phyloP scores from a whole-genome alignment of 2,797 vertebrate genomes.

The Tokudaia muenninki region DNA sequence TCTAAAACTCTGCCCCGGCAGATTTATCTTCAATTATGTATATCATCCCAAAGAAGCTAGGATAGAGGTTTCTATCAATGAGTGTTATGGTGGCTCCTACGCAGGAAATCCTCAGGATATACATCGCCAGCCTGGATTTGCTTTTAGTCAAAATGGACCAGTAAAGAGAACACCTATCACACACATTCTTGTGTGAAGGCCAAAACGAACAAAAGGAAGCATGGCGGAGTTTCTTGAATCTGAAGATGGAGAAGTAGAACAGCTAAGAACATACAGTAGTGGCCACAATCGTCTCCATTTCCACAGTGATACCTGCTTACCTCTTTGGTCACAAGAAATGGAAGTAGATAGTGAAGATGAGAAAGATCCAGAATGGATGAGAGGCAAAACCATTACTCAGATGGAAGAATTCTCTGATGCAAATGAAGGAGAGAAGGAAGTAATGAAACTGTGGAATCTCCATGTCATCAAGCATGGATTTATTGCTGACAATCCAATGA shows the following conservation, averaged over 20 bases:
- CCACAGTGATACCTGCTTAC: conserved; percentile 99
- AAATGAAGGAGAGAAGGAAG: conserved; percentile 99
- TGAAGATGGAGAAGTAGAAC: conserved; percentile 97
- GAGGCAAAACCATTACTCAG: conserved; percentile 99
- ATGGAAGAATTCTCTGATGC: conserved; percentile 99
- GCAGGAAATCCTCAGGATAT: conserved; percentile 99
- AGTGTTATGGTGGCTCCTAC: conserved; percentile 99
- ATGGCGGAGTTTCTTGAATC: conserved; percentile 98
- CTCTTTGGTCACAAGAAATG: conserved; percentile 98
- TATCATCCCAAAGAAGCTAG: conserved; percentile 99
- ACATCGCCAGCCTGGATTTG: conserved; percentile 98
- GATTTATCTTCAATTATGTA: conserved; percentile 99
- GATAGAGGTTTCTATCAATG: conserved; percentile 99
- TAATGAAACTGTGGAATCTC: conserved; percentile 99
- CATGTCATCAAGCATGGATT: conserved; percentile 99
- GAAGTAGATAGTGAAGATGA: conserved; percentile 99
- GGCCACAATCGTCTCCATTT: conserved; percentile 99
- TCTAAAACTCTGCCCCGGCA: conserved; percentile 98
- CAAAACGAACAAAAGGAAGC: conserved; percentile 97
- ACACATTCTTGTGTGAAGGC: conserved; percentile 98
- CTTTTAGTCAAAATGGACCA: conserved; percentile 98
- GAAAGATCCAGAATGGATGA: conserved; percentile 97
- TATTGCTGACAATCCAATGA: conserved; percentile 99
- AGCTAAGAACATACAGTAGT: conserved; percentile 97
- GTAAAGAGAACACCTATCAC: conserved; percentile 99